These are phyloP conservation scores for Muscidifurax raptorellus DNA, from an alignment of 1,140 invertebrate species.

Conservation along the genomic window DNA sequence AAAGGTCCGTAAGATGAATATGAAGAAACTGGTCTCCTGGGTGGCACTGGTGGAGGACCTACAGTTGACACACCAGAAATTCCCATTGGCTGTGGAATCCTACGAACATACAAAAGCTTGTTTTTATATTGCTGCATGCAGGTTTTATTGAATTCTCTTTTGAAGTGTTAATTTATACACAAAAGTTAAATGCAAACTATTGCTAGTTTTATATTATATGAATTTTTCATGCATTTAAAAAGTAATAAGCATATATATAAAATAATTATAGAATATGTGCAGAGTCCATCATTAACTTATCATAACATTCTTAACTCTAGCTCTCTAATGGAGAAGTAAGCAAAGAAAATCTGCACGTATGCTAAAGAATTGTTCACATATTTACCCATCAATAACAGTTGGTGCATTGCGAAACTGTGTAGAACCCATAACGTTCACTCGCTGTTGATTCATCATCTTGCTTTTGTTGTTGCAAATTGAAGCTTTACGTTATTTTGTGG, in stretches of 20 bases:
- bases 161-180: too few species aligned
- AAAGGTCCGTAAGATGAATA: conserved; percentile 64
- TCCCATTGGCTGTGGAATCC: conserved; percentile 55
- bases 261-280: too few species aligned
- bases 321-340: too few species aligned
- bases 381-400: conserved; percentile 60
- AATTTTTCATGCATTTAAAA: too few species aligned
- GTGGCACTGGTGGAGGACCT: conserved; percentile 66
- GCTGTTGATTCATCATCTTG: conserved; percentile 62
- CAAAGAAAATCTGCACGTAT: neutral
- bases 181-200: too few species aligned
- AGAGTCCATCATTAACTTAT: too few species aligned
- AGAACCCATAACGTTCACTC: conserved; percentile 51
- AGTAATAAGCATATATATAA: too few species aligned
- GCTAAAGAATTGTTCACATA: neutral
- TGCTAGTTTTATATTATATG: too few species aligned
- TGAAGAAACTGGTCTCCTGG: conserved; percentile 59
- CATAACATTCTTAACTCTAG: too few species aligned
- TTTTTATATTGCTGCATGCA: neutral
- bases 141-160: too few species aligned
- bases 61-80: conserved; percentile 32
- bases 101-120: conserved; percentile 18
- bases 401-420: conserved; percentile 63
- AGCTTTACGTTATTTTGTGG: neutral
- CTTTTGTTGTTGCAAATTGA: neutral